phyloP scores from a whole-genome alignment of 2,797 vertebrate species.

The Lutjanus argentimaculatus region DNA sequence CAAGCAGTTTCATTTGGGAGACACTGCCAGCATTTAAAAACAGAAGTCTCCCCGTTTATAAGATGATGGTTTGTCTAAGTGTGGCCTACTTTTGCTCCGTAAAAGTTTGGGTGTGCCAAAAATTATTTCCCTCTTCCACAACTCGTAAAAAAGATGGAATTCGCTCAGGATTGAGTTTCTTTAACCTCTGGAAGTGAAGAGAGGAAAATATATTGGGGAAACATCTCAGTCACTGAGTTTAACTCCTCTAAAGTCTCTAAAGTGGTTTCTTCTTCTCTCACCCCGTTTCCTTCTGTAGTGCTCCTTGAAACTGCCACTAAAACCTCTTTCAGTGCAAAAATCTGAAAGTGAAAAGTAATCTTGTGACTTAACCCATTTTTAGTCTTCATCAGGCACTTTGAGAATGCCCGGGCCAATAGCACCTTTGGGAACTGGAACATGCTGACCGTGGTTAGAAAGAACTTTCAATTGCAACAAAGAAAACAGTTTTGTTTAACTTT shows the following conservation, averaged over 20 bases:
- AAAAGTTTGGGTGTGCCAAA: conserved; percentile 71
- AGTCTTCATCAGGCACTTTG: not conserved
- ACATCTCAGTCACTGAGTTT: conserved; percentile 63
- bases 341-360: not conserved
- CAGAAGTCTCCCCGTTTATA: conserved; percentile 49
- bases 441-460: not conserved
- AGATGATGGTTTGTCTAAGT: conserved; percentile 64
- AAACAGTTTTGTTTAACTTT: conserved; percentile 14
- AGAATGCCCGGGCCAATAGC: not conserved
- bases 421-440: not conserved
- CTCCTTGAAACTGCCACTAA: conserved; percentile 3
- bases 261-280: conserved; percentile 30
- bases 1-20: conserved; percentile 45
- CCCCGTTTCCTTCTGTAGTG: conserved; percentile 4
- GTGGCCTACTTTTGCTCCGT: conserved; percentile 75
- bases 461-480: not conserved
- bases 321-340: conserved; percentile 5
- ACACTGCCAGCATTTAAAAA: conserved; percentile 58
- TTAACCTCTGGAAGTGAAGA: conserved; percentile 72
- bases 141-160: conserved; percentile 76
- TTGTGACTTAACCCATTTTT: not conserved
- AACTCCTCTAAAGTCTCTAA: conserved; percentile 40
- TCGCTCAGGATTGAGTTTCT: conserved; percentile 73
- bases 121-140: conserved; percentile 79
- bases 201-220: conserved; percentile 73